These are phyloP conservation scores for Alexandromys fortis DNA, from an alignment of 2,113 vertebrate genomes.

Conservation along the genomic window DNA sequence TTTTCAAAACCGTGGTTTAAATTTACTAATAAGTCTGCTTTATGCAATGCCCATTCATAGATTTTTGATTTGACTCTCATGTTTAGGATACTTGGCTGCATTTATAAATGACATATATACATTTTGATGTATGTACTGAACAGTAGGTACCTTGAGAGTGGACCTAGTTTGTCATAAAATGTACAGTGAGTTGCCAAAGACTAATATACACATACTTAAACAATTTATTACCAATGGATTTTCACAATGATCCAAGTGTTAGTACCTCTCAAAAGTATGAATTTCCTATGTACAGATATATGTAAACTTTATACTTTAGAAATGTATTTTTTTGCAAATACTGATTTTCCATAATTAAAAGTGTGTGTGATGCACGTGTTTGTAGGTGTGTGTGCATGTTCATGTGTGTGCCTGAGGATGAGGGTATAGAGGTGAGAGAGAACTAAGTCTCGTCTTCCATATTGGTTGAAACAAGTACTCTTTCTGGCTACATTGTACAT, in stretches of 20 bases:
- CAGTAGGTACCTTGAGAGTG: neutral
- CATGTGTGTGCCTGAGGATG: neutral
- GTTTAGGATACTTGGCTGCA: neutral
- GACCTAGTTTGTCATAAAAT: neutral
- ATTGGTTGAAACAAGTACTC: neutral
- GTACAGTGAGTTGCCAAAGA: neutral
- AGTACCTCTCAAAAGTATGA: constrained; percentile 9
- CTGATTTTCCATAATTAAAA: neutral
- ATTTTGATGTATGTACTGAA: neutral
- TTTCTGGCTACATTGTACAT: neutral
- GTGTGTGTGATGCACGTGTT: neutral
- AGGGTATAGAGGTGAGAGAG: neutral
- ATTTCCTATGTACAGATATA: neutral
- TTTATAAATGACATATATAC: neutral
- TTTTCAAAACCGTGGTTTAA: neutral
- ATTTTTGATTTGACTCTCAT: neutral
- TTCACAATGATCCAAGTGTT: neutral
- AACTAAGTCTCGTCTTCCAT: neutral
- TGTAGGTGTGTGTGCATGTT: neutral
- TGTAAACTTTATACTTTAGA: neutral
- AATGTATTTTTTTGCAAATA: neutral
- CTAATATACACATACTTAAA: neutral
- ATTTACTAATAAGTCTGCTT: neutral
- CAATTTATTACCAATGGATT: neutral
- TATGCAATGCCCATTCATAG: neutral